A percentile compares a stretch with the other conserved stretches of the same genome.
Conservation (phyloP, 1,140 invertebrate genomes). For the Uloborus diversus region DNA sequence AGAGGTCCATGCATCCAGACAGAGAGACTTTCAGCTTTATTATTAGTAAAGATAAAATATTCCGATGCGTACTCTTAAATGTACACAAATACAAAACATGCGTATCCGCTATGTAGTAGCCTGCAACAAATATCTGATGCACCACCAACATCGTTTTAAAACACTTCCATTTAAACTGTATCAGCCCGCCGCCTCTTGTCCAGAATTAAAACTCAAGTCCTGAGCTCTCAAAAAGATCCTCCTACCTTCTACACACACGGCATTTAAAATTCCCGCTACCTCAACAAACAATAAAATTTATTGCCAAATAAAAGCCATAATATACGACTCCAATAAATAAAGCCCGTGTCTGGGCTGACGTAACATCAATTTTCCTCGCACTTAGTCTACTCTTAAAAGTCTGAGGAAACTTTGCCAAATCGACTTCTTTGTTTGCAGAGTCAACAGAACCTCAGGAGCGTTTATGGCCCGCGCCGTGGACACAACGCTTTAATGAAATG, state of each 20-base stretch:
- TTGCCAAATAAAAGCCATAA: slow-evolving; percentile 51
- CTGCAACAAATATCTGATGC: too few species aligned
- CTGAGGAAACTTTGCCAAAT: slow-evolving; percentile 6
- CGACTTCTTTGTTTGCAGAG: slow-evolving; percentile 33
- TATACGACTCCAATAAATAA: slow-evolving; percentile 54
- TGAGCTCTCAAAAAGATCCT: too few species aligned
- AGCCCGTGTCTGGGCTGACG: slow-evolving; percentile 33
- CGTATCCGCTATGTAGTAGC: too few species aligned
- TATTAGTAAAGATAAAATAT: too few species aligned
- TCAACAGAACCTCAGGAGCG: slow-evolving; percentile 35
- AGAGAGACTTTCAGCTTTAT: too few species aligned
- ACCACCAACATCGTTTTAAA: too few species aligned
- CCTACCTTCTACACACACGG: slow-evolving; percentile 13
- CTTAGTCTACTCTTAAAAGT: slow-evolving; percentile 8
- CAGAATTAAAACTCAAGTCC: too few species aligned
- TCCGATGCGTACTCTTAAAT: too few species aligned
- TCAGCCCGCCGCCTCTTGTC: neutral
- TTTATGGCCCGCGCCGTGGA: slow-evolving; percentile 28
- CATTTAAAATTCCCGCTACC: slow-evolving; percentile 26
- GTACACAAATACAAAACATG: too few species aligned
- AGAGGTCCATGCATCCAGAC: too few species aligned
- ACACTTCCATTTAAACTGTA: too few species aligned
- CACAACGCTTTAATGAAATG: slow-evolving; percentile 32
- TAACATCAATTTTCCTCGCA: slow-evolving; percentile 43
- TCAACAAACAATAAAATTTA: slow-evolving; percentile 55